Percentiles rank a stretch among this genome's conserved stretches.
Evolutionary conservation across 2,113 vertebrate species (phyloP).

Genomic region (Corythaixoides concolor): DNA sequence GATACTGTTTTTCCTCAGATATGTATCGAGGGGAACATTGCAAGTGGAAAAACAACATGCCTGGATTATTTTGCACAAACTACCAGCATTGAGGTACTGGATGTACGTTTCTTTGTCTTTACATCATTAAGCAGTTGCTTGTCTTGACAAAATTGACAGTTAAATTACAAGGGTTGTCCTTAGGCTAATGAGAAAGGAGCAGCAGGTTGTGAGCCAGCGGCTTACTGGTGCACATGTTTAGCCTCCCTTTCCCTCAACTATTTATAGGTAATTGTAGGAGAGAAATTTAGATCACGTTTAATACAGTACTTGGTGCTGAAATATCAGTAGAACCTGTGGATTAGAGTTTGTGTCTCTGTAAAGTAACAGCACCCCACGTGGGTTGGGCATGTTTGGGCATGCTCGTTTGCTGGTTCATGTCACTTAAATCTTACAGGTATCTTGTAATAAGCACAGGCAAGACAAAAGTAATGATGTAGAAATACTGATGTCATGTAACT

Average conservation of each 20-base stretch:
- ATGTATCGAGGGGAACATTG: slow-evolving; percentile 93
- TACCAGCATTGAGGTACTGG: slow-evolving; percentile 81
- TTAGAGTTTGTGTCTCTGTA: neutral
- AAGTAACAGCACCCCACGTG: neutral
- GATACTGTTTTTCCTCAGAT: slow-evolving; percentile 76
- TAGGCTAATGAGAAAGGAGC: neutral
- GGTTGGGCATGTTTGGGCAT: neutral
- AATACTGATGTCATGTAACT: neutral
- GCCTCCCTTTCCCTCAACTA: too few relatives aligned
- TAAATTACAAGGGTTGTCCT: neutral
- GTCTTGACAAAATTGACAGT: neutral
- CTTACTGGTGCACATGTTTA: neutral
- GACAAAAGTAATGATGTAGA: neutral
- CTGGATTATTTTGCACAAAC: slow-evolving; percentile 89
- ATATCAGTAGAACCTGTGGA: neutral
- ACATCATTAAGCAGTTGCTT: neutral
- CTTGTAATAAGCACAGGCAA: neutral
- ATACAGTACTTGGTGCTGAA: neutral
- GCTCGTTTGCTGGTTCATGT: neutral
- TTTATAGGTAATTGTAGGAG: neutral
- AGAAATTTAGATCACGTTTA: neutral
- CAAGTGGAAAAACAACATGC: slow-evolving; percentile 94
- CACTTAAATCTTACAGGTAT: neutral
- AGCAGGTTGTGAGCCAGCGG: neutral
- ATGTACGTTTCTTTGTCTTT: neutral